Evolutionary conservation across 2,888 invertebrate species (phyloP).

Genomic region (Cerastoderma edule): DNA sequence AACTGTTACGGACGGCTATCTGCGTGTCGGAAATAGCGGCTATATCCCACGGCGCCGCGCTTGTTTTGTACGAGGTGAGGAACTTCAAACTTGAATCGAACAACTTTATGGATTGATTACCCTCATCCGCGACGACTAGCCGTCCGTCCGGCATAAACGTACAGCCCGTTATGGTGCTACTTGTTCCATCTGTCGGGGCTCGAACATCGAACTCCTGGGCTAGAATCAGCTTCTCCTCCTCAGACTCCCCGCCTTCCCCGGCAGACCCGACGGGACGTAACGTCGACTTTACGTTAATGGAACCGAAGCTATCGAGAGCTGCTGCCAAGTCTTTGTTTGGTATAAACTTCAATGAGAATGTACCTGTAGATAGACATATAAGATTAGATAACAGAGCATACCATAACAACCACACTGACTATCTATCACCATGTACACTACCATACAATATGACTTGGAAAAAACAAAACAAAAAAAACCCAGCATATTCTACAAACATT

Average conservation of each 20-base stretch:
- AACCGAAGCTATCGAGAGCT: slow-evolving; percentile 49
- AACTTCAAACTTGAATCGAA: slow-evolving; percentile 17
- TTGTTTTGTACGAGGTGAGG: slow-evolving; percentile 20
- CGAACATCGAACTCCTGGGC: slow-evolving; percentile 45
- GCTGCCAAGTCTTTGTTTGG: slow-evolving; percentile 39
- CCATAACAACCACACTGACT: too few relatives aligned
- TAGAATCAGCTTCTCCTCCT: slow-evolving; percentile 23
- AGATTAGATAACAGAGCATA: too few relatives aligned
- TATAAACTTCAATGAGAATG: slow-evolving; percentile 42
- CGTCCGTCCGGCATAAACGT: slow-evolving; percentile 32
- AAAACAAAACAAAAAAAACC: too few relatives aligned
- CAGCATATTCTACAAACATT: too few relatives aligned
- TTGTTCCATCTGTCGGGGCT: slow-evolving; percentile 29
- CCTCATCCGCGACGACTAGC: slow-evolving; percentile 48
- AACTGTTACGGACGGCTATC: slow-evolving; percentile 46
- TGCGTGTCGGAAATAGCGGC: slow-evolving; percentile 33
- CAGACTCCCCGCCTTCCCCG: not conserved
- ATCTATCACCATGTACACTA: too few relatives aligned
- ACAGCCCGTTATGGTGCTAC: slow-evolving; percentile 50
- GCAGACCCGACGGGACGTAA: slow-evolving; percentile 33
- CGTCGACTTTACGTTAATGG: slow-evolving; percentile 49
- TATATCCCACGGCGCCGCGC: slow-evolving; percentile 50
- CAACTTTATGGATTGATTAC: slow-evolving; percentile 44
- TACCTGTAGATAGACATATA: too few relatives aligned
- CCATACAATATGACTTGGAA: too few relatives aligned